phyloP scores from a whole-genome alignment of 2,797 vertebrate genomes.

The Antennarius maculatus region DNA sequence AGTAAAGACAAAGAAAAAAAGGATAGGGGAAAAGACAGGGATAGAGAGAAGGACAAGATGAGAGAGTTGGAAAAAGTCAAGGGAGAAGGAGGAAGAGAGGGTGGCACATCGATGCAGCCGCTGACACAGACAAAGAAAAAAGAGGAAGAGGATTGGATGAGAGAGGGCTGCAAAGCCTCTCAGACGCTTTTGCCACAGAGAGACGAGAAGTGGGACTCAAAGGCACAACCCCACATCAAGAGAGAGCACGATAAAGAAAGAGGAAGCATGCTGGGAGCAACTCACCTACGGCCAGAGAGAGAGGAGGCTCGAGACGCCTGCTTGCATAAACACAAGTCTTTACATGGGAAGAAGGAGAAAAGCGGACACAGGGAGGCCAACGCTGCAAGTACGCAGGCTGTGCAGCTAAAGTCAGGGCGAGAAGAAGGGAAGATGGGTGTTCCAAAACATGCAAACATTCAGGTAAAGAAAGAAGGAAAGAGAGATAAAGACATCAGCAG shows the following conservation, averaged over 20 bases:
- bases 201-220: slow-evolving; percentile 79
- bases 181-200: slow-evolving; percentile 51
- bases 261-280: slow-evolving; percentile 28
- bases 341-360: slow-evolving; percentile 76
- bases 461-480: slow-evolving; percentile 68
- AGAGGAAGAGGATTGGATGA: slow-evolving; percentile 68
- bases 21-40: slow-evolving; percentile 60
- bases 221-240: slow-evolving; percentile 60
- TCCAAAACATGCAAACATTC: slow-evolving; percentile 47
- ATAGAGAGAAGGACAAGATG: slow-evolving; percentile 58
- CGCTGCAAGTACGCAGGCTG: slow-evolving; percentile 1
- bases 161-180: slow-evolving; percentile 60
- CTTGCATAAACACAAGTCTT: slow-evolving; percentile 70
- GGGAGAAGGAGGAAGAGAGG: slow-evolving; percentile 53
- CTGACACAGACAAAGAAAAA: slow-evolving; percentile 56
- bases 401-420: slow-evolving; percentile 41
- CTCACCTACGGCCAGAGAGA: slow-evolving; percentile 49
- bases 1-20: slow-evolving; percentile 69
- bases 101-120: background rate
- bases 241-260: slow-evolving; percentile 65
- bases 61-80: slow-evolving; percentile 63
- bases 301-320: slow-evolving; percentile 71
- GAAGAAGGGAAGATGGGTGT: slow-evolving; percentile 59
- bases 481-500: slow-evolving; percentile 65
- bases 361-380: slow-evolving; percentile 64